Conservation (phyloP, 2,888 invertebrate genomes). For the Luperina testacea region DNA sequence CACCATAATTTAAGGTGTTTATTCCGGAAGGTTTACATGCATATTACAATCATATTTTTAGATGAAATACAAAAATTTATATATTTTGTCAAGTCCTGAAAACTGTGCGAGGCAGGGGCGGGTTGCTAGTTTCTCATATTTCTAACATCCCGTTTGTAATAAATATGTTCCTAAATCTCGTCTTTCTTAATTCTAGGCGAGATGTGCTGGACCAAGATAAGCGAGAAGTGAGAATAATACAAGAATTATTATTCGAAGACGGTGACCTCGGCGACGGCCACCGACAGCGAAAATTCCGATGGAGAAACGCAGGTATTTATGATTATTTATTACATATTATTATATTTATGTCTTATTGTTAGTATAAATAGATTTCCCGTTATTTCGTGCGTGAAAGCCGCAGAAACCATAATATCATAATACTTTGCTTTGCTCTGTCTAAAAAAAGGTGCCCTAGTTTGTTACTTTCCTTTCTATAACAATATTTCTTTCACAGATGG, state of each 20-base stretch:
- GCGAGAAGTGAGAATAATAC: constrained; percentile 94
- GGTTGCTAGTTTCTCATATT: background rate
- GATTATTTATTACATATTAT: too few relatives aligned
- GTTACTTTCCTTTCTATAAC: background rate
- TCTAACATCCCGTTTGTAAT: background rate
- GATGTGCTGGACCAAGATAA: constrained; percentile 96
- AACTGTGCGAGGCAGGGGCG: background rate
- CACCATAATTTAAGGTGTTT: background rate
- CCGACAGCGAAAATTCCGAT: constrained; percentile 95
- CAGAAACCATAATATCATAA: background rate
- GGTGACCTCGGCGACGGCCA: constrained; percentile 95
- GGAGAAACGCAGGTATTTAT: constrained; percentile 93
- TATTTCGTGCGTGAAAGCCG: background rate
- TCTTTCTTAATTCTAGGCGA: constrained; percentile 88
- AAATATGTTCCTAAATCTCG: background rate
- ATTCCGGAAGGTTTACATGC: background rate
- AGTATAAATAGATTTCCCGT: background rate
- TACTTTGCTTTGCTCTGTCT: background rate
- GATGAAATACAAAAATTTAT: too few relatives aligned
- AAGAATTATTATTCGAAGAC: constrained; percentile 97
- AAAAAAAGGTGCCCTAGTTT: too few relatives aligned
- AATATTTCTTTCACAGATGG: constrained; percentile 74
- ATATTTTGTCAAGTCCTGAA: background rate
- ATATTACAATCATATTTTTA: too few relatives aligned
- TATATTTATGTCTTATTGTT: too few relatives aligned